Conservation (phyloP, 1,140 invertebrate genomes). For the Ruditapes philippinarum region DNA sequence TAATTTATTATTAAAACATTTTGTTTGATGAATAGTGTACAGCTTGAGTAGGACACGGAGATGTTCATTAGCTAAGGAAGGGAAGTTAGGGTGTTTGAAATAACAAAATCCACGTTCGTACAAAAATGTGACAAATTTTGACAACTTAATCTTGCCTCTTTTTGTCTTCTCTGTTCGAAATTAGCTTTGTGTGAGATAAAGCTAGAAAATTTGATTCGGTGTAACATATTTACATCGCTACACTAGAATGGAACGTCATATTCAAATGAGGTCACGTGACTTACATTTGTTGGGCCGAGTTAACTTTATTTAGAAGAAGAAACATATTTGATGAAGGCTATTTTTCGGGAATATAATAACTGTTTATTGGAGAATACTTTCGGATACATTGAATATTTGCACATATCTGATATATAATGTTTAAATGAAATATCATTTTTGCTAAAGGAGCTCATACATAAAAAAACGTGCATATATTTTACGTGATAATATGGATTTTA, state of each 20-base stretch:
- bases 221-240: constrained; percentile 37
- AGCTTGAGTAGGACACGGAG: not conserved
- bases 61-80: not conserved
- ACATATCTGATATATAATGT: too few relatives aligned
- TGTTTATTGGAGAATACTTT: not conserved
- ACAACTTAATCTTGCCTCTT: not conserved
- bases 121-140: constrained; percentile 8
- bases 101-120: not conserved
- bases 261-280: constrained; percentile 48
- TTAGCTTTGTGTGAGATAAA: constrained; percentile 10
- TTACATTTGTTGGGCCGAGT: constrained; percentile 18
- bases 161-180: constrained; percentile 24
- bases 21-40: constrained; percentile 32
- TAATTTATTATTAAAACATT: constrained; percentile 52
- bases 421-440: too few relatives aligned
- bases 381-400: not conserved
- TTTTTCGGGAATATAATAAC: not conserved
- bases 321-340: constrained; percentile 19
- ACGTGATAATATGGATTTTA: not conserved
- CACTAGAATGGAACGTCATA: constrained; percentile 43
- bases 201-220: constrained; percentile 22
- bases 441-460: too few relatives aligned
- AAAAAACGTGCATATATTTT: too few relatives aligned
- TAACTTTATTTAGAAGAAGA: not conserved
- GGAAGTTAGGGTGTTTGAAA: not conserved